Evolutionary conservation across 2,888 invertebrate species (phyloP).

Genomic region (Thelaira solivaga): DNA sequence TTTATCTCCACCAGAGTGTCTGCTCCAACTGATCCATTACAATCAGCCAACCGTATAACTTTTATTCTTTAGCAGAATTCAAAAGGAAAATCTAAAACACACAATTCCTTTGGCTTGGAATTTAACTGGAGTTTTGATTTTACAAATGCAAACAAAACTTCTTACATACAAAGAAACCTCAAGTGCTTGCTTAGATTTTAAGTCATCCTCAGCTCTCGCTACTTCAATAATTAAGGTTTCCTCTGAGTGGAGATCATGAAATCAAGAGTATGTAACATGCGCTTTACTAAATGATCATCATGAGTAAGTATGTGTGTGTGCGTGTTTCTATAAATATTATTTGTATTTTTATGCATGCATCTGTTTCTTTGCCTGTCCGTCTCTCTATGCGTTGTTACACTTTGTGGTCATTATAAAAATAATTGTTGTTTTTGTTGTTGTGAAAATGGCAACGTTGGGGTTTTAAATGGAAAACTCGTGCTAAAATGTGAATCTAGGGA

Average conservation of each 20-base stretch:
- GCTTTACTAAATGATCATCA: conserved; percentile 27
- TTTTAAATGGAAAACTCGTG: conserved; percentile 54
- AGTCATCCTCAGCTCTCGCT: conserved; percentile 1
- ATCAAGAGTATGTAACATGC: conserved; percentile 40
- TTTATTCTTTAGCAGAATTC: conserved; percentile 1
- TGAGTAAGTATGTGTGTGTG: too few relatives aligned
- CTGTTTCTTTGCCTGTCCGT: conserved; percentile 21
- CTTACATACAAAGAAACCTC: conserved; percentile 27
- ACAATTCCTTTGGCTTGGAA: conserved; percentile 14
- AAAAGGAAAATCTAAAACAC: background rate
- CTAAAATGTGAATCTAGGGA: conserved; percentile 44
- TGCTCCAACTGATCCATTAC: conserved; percentile 75
- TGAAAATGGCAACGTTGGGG: conserved; percentile 14
- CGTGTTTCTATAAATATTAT: too few relatives aligned
- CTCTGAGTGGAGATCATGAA: conserved; percentile 54
- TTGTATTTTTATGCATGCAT: background rate
- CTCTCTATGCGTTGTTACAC: conserved; percentile 22
- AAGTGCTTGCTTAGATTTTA: conserved; percentile 48
- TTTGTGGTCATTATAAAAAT: conserved; percentile 45
- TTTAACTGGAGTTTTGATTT: conserved; percentile 36
- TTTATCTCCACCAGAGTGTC: conserved; percentile 57
- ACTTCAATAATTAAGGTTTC: conserved; percentile 25
- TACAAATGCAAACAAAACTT: background rate
- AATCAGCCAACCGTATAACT: conserved; percentile 67
- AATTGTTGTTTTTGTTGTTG: conserved; percentile 20